These are phyloP conservation scores for Enteromius radiatus DNA, from an alignment of 2,797 vertebrate genomes.

Conservation along the genomic window DNA sequence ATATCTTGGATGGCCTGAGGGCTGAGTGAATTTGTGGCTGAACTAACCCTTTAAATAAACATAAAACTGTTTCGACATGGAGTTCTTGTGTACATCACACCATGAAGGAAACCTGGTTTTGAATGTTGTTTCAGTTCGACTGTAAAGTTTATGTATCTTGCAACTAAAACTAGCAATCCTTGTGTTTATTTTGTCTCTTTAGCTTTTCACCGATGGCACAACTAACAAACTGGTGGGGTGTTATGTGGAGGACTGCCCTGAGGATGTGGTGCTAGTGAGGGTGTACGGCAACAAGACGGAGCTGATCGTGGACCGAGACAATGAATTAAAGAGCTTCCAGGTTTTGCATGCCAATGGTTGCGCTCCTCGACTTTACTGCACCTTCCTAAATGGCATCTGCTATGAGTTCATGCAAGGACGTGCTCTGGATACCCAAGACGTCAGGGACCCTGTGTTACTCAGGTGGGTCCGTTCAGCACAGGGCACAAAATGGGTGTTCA, in stretches of 20 bases:
- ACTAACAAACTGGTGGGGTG: constrained; percentile 97
- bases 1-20: background rate
- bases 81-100: background rate
- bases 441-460: constrained; percentile 83
- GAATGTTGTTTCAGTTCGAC: background rate
- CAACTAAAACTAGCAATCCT: background rate
- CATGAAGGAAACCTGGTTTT: background rate
- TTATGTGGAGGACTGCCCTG: constrained; percentile 85
- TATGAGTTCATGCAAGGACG: constrained; percentile 94
- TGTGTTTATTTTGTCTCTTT: background rate
- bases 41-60: background rate
- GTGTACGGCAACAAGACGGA: constrained; percentile 94
- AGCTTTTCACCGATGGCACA: constrained; percentile 95
- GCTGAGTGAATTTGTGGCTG: background rate
- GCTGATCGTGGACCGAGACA: constrained; percentile 93
- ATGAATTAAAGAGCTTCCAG: constrained; percentile 95
- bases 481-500: background rate
- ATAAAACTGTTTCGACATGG: background rate
- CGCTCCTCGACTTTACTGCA: constrained; percentile 93
- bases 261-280: constrained; percentile 90
- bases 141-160: background rate
- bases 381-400: constrained; percentile 95
- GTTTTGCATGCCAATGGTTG: constrained; percentile 92
- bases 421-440: constrained; percentile 89
- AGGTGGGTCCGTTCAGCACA: constrained; percentile 42